Evolutionary conservation across 2,113 vertebrate species (phyloP).

Genomic region (Brevimyrus niger): DNA sequence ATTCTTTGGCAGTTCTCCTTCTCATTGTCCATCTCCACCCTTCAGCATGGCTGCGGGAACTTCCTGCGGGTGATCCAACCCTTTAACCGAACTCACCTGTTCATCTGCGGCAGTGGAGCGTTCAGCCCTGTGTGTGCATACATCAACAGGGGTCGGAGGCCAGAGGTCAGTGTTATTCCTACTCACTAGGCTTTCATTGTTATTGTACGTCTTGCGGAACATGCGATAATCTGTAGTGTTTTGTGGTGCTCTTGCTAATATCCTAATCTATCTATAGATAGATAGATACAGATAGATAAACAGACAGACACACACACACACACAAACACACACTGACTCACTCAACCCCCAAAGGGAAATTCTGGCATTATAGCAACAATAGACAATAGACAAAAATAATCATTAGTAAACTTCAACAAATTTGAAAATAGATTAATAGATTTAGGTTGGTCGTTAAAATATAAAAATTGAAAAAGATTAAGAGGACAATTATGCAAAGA

Average conservation of each 20-base stretch:
- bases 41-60: conserved; percentile 91
- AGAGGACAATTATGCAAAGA: not conserved
- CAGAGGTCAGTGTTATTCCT: conserved; percentile 65
- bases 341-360: not conserved
- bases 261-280: not conserved
- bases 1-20: not conserved
- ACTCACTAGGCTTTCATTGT: not conserved
- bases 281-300: not conserved
- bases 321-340: not conserved
- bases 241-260: not conserved
- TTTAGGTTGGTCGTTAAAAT: not conserved
- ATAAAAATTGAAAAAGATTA: not conserved
- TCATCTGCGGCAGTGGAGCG: conserved; percentile 89
- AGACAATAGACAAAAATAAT: not conserved
- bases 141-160: conserved; percentile 84
- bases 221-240: not conserved
- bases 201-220: not conserved
- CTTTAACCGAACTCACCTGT: conserved; percentile 89
- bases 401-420: not conserved
- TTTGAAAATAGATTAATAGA: no score
- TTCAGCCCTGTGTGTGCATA: conserved; percentile 91
- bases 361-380: not conserved
- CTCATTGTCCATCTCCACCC: conserved; percentile 15
- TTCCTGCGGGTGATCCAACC: conserved; percentile 89
- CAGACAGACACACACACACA: not conserved